Base-by-base conservation (phyloP, 2,113 vertebrate species). In the Muntiacus reevesi region DNA sequence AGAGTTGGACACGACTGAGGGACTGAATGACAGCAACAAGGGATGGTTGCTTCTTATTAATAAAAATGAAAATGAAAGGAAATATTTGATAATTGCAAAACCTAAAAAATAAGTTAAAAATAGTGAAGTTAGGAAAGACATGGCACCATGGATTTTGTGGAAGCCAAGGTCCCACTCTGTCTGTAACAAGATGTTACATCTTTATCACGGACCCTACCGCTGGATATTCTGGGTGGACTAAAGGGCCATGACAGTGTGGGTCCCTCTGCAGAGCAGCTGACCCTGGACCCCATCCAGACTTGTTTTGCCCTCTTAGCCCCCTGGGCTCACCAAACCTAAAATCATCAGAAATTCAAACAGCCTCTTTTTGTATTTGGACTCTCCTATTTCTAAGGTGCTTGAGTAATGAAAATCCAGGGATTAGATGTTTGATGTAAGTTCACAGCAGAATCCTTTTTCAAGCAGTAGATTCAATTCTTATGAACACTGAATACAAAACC, bases 161-260 rank as follows among this genome's bases (percentile, higher is more conserved):
- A 14, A 27, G 13, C n/a, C 2, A 90, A 74, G 13, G 23, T 40
- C 9, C 12, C 86, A 0, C 36, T 52, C 11, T 93, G 13, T 36
- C 67, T 40, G 7, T 23, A 36, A 2, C 0, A 15, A 43, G 40
- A 90, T 23, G 25, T 23, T 21, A 11, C 1, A 47, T 25, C 9
- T 50, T 33, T 1, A 23, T 23, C 14, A 30, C 7, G 76, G 64
- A 76, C 0, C 5, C 0, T 50, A 27, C 1, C 45, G 33, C 9
- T 79, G 12, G 10, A 62, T 19, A 71, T 16, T 50, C 14, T 55
- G 3, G 5, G 14, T 76, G 0, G 1, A 92, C 15, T 62, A 23
- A 50, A 76, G 30, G 45, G 8, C 9, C 2, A 3, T 40, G 2
- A 14, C 5, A 45, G 0, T 9, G 0, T 19, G 27, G 33, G 0